Evolutionary conservation across 2,797 vertebrate genomes (phyloP).

Genomic region (Phylloscopus collybita): DNA sequence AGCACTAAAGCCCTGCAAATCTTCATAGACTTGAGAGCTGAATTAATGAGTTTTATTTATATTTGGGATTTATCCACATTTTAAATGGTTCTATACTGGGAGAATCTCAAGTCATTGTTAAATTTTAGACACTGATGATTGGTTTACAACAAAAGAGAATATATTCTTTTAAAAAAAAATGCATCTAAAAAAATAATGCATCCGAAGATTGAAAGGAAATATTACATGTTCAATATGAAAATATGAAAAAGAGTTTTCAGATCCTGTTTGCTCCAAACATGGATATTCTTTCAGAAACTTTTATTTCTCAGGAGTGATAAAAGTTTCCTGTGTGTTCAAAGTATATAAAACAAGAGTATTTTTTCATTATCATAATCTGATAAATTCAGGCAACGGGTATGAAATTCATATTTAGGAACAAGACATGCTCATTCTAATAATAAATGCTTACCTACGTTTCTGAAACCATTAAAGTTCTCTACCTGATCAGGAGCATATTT

Average conservation of each 20-base stretch:
- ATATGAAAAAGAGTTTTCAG: neutral
- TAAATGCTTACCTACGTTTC: neutral
- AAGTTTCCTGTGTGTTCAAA: neutral
- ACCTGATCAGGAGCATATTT: neutral
- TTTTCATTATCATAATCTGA: neutral
- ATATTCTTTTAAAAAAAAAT: neutral
- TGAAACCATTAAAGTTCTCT: neutral
- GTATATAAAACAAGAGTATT: neutral
- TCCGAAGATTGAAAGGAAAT: neutral
- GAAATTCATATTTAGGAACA: neutral
- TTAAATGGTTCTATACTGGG: neutral
- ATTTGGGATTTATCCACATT: neutral
- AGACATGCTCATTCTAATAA: neutral
- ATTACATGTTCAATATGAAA: neutral
- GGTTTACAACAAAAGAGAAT: neutral
- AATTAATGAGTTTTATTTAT: conserved; percentile 22
- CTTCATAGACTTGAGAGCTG: neutral
- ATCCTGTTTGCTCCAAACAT: neutral
- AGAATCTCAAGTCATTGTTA: neutral
- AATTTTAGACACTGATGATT: neutral
- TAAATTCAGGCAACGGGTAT: neutral
- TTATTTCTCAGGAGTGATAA: neutral
- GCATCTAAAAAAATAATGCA: neutral
- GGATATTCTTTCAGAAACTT: neutral
- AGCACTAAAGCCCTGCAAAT: conserved; percentile 17